Evolutionary conservation across 2,888 invertebrate species (phyloP).

Genomic region (Aethes cnicana): DNA sequence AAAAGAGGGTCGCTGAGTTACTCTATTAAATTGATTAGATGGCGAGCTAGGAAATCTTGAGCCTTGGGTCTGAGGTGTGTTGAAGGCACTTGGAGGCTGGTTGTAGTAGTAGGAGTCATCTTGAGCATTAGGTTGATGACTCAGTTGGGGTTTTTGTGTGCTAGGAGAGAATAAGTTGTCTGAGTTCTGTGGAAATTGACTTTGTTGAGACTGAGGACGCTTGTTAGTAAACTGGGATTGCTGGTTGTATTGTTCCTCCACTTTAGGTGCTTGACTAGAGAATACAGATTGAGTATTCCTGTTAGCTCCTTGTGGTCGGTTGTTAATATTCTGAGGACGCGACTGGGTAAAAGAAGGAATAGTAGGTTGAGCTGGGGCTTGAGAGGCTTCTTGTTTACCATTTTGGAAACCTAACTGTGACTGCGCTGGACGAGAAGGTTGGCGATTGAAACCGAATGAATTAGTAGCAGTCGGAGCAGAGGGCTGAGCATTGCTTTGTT

Average conservation of each 20-base stretch:
- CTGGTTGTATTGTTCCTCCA: slow-evolving; percentile 27
- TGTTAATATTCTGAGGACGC: slow-evolving; percentile 18
- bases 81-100: slow-evolving; percentile 55
- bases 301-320: slow-evolving; percentile 9
- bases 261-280: slow-evolving; percentile 26
- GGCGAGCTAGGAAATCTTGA: slow-evolving; percentile 44
- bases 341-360: slow-evolving; percentile 32
- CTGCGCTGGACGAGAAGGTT: slow-evolving; percentile 27
- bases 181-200: slow-evolving; percentile 32
- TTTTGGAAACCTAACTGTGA: slow-evolving; percentile 29
- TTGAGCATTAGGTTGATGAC: slow-evolving; percentile 43
- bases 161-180: slow-evolving; percentile 39
- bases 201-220: slow-evolving; percentile 31
- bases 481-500: slow-evolving; percentile 19
- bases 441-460: slow-evolving; percentile 20
- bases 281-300: slow-evolving; percentile 25
- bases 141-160: slow-evolving; percentile 42
- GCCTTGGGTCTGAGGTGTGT: slow-evolving; percentile 37
- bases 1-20: slow-evolving; percentile 37
- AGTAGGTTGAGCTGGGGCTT: slow-evolving; percentile 29
- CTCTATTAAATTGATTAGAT: slow-evolving; percentile 49
- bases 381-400: slow-evolving; percentile 16
- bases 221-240: slow-evolving; percentile 24
- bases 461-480: slow-evolving; percentile 8
- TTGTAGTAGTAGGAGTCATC: slow-evolving; percentile 62